These are phyloP conservation scores for Austrolebias charrua DNA, from an alignment of 2,797 vertebrate species.

Conservation along the genomic window DNA sequence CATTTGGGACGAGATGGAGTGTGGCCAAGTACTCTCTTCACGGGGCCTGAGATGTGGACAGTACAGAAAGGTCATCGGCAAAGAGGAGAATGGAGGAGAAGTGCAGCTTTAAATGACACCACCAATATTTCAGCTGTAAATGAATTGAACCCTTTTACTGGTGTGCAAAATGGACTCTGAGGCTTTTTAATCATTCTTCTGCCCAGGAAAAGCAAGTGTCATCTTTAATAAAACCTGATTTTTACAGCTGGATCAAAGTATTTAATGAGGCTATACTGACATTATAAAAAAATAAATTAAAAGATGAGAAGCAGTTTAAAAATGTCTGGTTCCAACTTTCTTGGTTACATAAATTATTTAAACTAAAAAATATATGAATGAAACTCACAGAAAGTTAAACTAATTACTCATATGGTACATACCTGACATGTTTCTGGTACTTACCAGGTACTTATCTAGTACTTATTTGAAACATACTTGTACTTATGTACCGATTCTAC, in stretches of 20 bases:
- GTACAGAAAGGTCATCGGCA: constrained; percentile 62
- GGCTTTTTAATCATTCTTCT: constrained; percentile 23
- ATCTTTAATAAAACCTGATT: constrained; percentile 9
- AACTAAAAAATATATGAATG: no score
- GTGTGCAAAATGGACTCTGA: constrained; percentile 36
- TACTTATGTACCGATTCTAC: no score
- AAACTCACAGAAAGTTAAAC: no score
- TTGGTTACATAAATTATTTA: no score
- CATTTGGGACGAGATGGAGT: constrained; percentile 74
- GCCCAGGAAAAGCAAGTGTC: constrained; percentile 1
- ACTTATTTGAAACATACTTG: no score
- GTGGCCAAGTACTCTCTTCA: constrained; percentile 57
- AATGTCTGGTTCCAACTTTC: neutral
- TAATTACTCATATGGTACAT: no score
- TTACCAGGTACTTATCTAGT: no score
- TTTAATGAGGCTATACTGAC: neutral
- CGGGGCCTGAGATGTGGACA: constrained; percentile 48
- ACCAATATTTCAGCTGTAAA: constrained; percentile 51
- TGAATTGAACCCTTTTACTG: constrained; percentile 52
- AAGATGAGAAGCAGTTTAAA: neutral
- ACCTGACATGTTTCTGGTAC: no score
- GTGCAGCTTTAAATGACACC: constrained; percentile 44
- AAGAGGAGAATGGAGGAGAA: constrained; percentile 31
- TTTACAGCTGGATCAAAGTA: constrained; percentile 5
- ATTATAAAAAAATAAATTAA: neutral